Evolutionary conservation across 2,797 vertebrate species (phyloP).

Genomic region (Lates japonicus): DNA sequence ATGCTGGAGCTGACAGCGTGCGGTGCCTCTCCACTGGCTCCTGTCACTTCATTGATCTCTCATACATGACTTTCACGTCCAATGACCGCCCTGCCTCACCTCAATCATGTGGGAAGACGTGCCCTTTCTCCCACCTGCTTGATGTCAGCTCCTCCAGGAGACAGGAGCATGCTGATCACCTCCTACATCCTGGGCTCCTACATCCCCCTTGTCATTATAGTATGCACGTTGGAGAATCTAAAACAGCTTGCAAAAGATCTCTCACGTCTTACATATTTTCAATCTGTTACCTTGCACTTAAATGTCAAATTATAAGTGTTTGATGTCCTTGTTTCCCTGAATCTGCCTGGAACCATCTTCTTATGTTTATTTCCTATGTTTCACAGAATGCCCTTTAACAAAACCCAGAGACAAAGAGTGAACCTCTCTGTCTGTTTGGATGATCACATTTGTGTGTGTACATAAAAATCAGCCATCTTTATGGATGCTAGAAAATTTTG

Average conservation of each 20-base stretch:
- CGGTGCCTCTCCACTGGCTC: constrained; percentile 56
- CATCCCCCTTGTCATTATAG: constrained; percentile 8
- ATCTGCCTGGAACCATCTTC: not conserved
- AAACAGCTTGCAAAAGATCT: not conserved
- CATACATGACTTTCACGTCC: constrained; percentile 73
- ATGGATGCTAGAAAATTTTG: too few relatives aligned
- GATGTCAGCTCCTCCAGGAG: constrained; percentile 51
- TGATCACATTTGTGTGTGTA: too few relatives aligned
- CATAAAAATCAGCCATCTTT: too few relatives aligned
- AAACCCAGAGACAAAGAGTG: not conserved
- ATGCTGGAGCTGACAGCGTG: constrained; percentile 69
- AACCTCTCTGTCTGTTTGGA: too few relatives aligned
- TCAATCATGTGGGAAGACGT: constrained; percentile 58
- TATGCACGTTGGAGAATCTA: constrained; percentile 9
- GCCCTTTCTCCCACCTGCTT: constrained; percentile 54
- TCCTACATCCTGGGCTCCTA: not conserved
- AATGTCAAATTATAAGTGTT: not conserved
- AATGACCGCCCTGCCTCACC: constrained; percentile 64
- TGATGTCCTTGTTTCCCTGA: not conserved
- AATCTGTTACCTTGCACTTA: not conserved
- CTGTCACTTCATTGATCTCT: constrained; percentile 78
- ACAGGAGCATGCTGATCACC: constrained; percentile 32
- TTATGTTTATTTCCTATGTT: not conserved
- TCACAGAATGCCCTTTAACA: not conserved
- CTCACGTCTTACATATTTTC: not conserved